Base-by-base conservation (phyloP, 2,888 invertebrate species). In the Camptogramma bilineatum region DNA sequence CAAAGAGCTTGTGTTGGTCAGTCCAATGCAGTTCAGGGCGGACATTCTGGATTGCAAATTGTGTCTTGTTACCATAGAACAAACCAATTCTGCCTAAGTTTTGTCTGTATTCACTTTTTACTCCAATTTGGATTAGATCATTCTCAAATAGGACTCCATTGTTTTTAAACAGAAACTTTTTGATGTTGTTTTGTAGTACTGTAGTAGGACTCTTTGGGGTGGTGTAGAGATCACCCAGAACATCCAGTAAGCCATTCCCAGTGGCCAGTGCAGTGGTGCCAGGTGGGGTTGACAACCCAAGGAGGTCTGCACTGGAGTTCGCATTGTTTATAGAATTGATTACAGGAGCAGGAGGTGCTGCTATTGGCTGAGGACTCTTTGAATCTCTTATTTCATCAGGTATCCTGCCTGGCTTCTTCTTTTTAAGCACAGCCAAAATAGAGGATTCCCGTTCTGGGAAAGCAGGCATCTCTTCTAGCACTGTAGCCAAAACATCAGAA, bases 401-500 rank as follows among this genome's bases (percentile, higher is more conserved):
- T 71, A 98, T 97, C 68, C 98, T 95, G 0, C 98, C 98, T 0
- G 99, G 99, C 83, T 99, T 99, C 93, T 99, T 99, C 94, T 99
- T 99, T 93, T 99, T 99, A 79, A 99, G 93, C 72, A 99, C 99
- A 57, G 99, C 98, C 74, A 99, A 93, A 79, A 99, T 99, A 13
- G 99, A 99, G 67, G 99, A 99, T 91, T 99, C 99, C 73, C 99
- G 95, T 91, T 99, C 99, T 4, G 99, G 99, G 93, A 99, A 99
- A 56, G 99, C 99, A 69, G 99, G 99, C 99, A 99, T 99, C 94
- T 99, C 99, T 94, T 99, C 99, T 74, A 99, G 93, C 55, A 99
- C 99, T 56, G 99, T 99, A 21, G 99, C 99, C 94, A 99, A 93
- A 64, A 99, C 99, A 94, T 99, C 99, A 60, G 98, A 96, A 71